These are phyloP conservation scores for Helicoverpa armigera DNA, from an alignment of 1,140 invertebrate genomes.

Conservation along the genomic window DNA sequence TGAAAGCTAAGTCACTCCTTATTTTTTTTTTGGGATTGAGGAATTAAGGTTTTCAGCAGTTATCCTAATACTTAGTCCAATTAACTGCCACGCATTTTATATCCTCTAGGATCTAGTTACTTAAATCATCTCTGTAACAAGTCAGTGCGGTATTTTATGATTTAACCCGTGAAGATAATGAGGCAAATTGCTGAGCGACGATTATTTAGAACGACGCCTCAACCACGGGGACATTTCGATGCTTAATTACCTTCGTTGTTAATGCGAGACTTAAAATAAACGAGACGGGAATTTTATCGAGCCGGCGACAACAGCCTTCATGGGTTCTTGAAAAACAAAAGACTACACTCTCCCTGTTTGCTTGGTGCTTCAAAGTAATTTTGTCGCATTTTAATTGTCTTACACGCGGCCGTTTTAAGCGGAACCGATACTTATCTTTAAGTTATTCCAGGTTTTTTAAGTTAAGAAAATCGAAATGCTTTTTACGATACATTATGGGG, in stretches of 20 bases:
- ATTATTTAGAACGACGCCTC: constrained; percentile 67
- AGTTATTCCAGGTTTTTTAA: background rate
- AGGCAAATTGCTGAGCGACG: constrained; percentile 37
- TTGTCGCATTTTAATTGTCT: constrained; percentile 31
- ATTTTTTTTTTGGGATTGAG: too few species aligned
- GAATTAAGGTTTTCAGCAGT: background rate
- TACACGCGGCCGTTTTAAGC: background rate
- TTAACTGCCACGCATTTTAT: background rate
- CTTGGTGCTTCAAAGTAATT: constrained; percentile 38
- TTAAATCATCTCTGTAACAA: background rate
- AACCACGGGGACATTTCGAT: constrained; percentile 75
- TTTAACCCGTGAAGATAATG: constrained; percentile 41
- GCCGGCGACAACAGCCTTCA: constrained; percentile 24
- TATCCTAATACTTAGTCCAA: background rate
- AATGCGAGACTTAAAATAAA: constrained; percentile 78
- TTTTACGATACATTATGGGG: too few species aligned
- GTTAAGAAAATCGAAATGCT: too few species aligned
- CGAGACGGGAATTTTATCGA: constrained; percentile 74
- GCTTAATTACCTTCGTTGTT: constrained; percentile 79
- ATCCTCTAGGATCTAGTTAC: background rate
- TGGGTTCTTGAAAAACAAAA: constrained; percentile 31
- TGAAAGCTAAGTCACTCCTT: background rate
- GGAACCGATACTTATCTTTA: background rate
- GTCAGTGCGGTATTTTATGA: constrained; percentile 32
- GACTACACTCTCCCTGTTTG: constrained; percentile 10